A percentile compares a stretch with the other conserved stretches of the same genome.
These are phyloP conservation scores for Typhlomys cinereus DNA, from an alignment of 2,113 vertebrate species.

Conservation along the genomic window DNA sequence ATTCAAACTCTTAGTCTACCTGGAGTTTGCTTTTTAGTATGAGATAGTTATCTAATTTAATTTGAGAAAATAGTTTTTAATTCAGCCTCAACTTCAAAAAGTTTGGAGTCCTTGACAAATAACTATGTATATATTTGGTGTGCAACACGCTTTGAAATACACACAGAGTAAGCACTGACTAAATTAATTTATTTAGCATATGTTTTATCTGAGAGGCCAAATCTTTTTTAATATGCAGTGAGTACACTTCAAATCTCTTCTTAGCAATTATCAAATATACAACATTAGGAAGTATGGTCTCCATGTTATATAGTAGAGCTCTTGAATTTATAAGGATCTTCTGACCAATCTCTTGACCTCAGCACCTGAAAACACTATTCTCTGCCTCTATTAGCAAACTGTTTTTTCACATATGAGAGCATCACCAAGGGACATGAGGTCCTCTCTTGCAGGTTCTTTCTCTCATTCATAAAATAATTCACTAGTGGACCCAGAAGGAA, in stretches of 20 bases:
- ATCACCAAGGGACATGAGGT: background rate
- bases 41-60: slow-evolving; percentile 2
- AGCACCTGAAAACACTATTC: background rate
- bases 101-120: no score
- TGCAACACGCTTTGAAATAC: background rate
- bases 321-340: background rate
- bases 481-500: background rate
- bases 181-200: background rate
- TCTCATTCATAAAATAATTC: background rate
- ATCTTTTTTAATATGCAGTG: background rate
- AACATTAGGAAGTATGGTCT: background rate
- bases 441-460: background rate
- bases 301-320: background rate
- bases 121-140: background rate
- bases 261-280: background rate
- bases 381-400: background rate
- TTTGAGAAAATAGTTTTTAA: background rate
- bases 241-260: background rate
- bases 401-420: background rate
- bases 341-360: background rate
- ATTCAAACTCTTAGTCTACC: background rate
- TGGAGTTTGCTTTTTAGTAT: background rate
- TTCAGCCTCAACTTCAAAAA: no score
- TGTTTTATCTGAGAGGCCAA: background rate
- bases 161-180: background rate